Evolutionary conservation across 2,113 vertebrate genomes (phyloP), one percentile per base, ranked within the genome.

Genomic region (Rhipidura dahli): DNA sequence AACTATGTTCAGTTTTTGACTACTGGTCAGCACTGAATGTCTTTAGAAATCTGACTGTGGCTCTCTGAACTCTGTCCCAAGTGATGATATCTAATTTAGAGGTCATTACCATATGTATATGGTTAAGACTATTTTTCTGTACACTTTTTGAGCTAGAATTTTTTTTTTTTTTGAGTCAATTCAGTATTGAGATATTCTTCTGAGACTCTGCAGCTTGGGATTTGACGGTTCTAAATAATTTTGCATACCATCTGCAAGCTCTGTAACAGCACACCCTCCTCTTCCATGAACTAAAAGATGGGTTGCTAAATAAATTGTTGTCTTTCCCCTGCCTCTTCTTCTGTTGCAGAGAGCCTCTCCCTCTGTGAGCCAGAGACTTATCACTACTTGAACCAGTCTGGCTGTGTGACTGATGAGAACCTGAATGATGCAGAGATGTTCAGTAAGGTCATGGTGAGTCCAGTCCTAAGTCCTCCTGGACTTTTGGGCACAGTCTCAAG

Each of bases 391-490:
- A 98, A 97, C 90, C 98, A 99, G 95, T 98, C 99, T 15, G 99
- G 98, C 50, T 99, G 99, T 53, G 83, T 98, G 89, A 96, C 97
- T 69, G 98, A 99, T 85, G 97, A 97, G 90, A 98, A 98, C 70
- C 96, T 99, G 89, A 98, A 99, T 83, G 99, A 99, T 68, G 83
- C 94, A 78, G 97, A 98, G 78, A 98, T 99, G 89, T 99, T 98
- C 95, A 96, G 97, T 84, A 99, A 98, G 70, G 98, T 99, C 73
- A 98, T 99, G 99, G 99, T 99, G 93, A 98, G 98, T 96, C 16
- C 51, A 83, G 21, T 39, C 56, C n/a, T 82, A 87, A 60, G 30
- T 79, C 20, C 53, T 77, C 35, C 35, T 79, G 75, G 84, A 45
- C 12, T 71, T 76, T 18, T 75, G 33, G 24, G 33, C 39, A 59